phyloP scores from a whole-genome alignment of 2,797 vertebrate genomes.

The Bovichtus diacanthus region DNA sequence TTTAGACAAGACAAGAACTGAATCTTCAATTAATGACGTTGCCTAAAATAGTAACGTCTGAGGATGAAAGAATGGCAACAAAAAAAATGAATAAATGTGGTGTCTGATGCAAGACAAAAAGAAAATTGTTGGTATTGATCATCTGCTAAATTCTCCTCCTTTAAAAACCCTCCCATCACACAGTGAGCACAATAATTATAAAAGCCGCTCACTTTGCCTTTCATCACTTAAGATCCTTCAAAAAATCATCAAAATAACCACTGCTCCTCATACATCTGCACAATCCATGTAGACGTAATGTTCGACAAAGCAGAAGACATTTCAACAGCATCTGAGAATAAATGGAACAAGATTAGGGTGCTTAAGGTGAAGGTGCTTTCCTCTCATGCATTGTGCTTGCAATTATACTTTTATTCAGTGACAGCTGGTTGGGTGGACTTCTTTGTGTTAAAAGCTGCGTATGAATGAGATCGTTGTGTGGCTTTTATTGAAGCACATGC shows the following conservation, averaged over 20 bases:
- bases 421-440: conserved; percentile 41
- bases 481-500: conserved; percentile 12
- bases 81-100: background rate
- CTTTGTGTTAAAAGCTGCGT: conserved; percentile 39
- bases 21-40: background rate
- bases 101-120: background rate
- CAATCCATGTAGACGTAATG: conserved; percentile 10
- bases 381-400: conserved; percentile 29
- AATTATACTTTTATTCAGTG: conserved; percentile 51
- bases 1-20: background rate
- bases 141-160: background rate
- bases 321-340: conserved; percentile 21
- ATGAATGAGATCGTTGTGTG: conserved; percentile 13
- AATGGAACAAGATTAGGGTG: conserved; percentile 23
- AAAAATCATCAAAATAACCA: conserved; percentile 11
- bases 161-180: conserved; percentile 13
- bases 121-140: background rate
- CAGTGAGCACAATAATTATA: conserved; percentile 9
- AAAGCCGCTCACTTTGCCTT: conserved; percentile 20
- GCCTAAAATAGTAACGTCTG: background rate
- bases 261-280: background rate
- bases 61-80: background rate
- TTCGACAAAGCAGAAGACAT: conserved; percentile 17
- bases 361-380: conserved; percentile 28
- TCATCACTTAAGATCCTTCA: conserved; percentile 8